These are phyloP conservation scores for Oncopodura yosiiana DNA, from an alignment of 1,140 invertebrate species.

Conservation along the genomic window DNA sequence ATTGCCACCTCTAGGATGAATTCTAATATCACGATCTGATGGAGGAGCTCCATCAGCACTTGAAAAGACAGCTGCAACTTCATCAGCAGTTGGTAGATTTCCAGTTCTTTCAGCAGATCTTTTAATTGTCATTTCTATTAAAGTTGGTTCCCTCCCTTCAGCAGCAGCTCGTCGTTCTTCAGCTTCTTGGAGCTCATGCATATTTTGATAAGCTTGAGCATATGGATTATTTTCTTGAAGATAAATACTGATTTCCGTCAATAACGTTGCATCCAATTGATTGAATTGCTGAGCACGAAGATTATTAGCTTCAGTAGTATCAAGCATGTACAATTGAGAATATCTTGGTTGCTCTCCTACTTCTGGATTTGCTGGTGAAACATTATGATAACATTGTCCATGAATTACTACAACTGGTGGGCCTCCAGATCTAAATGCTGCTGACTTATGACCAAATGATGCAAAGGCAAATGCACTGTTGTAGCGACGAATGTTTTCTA, in stretches of 20 bases:
- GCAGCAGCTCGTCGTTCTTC: not conserved
- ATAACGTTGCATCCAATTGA: not conserved
- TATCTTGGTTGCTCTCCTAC: constrained; percentile 18
- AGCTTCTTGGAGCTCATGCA: constrained; percentile 1
- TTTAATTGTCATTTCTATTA: constrained; percentile 11
- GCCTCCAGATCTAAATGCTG: not conserved
- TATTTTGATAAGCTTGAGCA: constrained; percentile 7
- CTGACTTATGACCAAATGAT: constrained; percentile 39
- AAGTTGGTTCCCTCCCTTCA: constrained; percentile 23
- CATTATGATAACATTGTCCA: constrained; percentile 37
- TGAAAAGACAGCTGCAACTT: constrained; percentile 29
- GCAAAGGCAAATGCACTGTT: constrained; percentile 43
- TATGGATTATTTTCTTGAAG: constrained; percentile 6
- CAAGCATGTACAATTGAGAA: constrained; percentile 11
- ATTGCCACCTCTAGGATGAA: not conserved
- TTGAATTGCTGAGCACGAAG: not conserved
- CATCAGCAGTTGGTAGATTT: constrained; percentile 12
- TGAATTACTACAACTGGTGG: constrained; percentile 37
- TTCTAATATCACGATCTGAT: constrained; percentile 18
- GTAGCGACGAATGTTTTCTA: constrained; percentile 40
- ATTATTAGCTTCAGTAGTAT: not conserved
- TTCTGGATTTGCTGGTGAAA: constrained; percentile 15
- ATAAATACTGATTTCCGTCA: not conserved
- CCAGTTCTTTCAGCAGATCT: constrained; percentile 26
- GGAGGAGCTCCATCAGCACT: constrained; percentile 17